Evolutionary conservation across 2,888 invertebrate species (phyloP), one percentile per base, ranked within the genome.

Genomic region (Drosophila multiciliata): DNA sequence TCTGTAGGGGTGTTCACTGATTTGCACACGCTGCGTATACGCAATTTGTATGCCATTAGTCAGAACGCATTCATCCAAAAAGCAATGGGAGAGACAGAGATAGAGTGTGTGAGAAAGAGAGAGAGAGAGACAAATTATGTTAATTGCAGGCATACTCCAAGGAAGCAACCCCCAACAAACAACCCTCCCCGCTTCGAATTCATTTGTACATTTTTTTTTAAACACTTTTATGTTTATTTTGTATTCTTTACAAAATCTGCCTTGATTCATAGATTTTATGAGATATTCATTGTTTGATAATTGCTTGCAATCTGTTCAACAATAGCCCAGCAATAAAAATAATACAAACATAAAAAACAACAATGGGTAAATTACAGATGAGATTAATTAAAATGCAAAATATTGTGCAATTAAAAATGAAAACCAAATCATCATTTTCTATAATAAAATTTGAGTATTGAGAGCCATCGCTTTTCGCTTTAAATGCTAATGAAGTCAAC

Each of bases 351-450:
- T 26, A 32, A 32, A 23, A 15, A 53, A 20, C 26, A 50, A 26
- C n/a, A 45, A 61, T 53, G 45, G n/a, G 35, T 42, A 70, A 54
- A 55, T 70, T 58, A 17, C 33, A 12, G 48, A 66, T 73, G 60
- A 83, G 83, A 81, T 76, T 79, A 83, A 85, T 89, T 87, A 83
- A 87, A 82, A 80, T 89, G 78, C 80, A 82, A 85, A 80, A 83
- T 87, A 71, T 80, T 79, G 61, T 82, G 76, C 84, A 80, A 87
- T 82, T 84, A 78, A 80, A 68, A 67, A 58, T 52, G 55, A 55
- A 67, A 67, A 53, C 59, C 33, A n/a, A 69, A 60, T 58, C 26
- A 60, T 58, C 20, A 29, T 45, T 52, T 36, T 42, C 29, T 20
- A 55, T 60, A 48, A 23, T 23, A 54, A 67, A 52, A 53, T 64